Base-by-base conservation (phyloP, 30 jellyfish, hydroid and myxozoan genomes). In the Aurelia sp. region DNA sequence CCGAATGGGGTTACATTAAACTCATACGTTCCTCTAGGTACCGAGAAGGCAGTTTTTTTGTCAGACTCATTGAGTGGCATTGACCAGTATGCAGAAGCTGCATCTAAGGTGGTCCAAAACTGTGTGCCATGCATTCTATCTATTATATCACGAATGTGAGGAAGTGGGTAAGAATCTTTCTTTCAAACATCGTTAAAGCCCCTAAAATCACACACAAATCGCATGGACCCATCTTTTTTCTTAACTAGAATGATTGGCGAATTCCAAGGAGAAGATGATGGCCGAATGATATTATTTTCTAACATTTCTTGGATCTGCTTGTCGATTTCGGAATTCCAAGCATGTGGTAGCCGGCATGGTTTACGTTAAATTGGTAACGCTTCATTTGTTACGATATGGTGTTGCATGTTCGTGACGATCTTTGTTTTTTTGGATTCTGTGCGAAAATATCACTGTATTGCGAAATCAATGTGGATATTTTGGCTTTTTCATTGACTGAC, bases 71-170 rank as follows among this genome's bases (percentile, higher is more conserved):
- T 90, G 60, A 70, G 30, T 15, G 92, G 87, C 75, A 69, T 67
- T 27, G 87, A 73, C 92, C 92, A 82, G 27, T 67, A 82, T 82
- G 79, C 92, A 4, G 82, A 82, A 30, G 87, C 68, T 19, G 90
- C n/a, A n/a, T n/a, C n/a, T n/a, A n/a, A n/a, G n/a, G n/a, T n/a
- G n/a, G n/a, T n/a, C n/a, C n/a, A n/a, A 51, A 16, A 82, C 64
- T 66, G 52, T 18, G 92, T 44, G 48, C 78, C 76, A 63, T 69
- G 59, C 88, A 82, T 69, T 22, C 58, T 69, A 60, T 82, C 89
- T 16, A 82, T 67, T 9, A 74, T 80, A 60, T 73, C 90, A 30
- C 90, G n/a, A 55, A 84, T 73, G 72, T 72, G 90, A 52, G 93
- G 91, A 71, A 73, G 90, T 27, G 85, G 90, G 50, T 59, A 84